These are phyloP conservation scores for Proctacanthus coquilletti DNA, from an alignment of 1,140 invertebrate genomes.

Conservation along the genomic window DNA sequence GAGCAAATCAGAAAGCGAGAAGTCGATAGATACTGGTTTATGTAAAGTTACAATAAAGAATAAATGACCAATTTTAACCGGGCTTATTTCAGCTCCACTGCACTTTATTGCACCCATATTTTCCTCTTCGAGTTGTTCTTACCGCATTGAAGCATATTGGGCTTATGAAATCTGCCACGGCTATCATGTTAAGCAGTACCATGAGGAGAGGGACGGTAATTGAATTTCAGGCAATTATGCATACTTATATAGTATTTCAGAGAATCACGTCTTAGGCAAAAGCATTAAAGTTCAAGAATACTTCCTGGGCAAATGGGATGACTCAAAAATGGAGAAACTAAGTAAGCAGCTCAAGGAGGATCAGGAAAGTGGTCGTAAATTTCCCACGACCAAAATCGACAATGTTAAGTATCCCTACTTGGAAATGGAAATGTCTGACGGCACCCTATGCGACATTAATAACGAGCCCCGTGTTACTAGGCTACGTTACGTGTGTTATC, in stretches of 20 bases:
- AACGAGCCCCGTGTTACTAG: conserved; percentile 61
- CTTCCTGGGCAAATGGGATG: conserved; percentile 58
- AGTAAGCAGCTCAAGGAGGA: conserved; percentile 31
- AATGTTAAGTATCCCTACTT: conserved; percentile 70
- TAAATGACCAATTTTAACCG: background rate
- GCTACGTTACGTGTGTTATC: conserved; percentile 73
- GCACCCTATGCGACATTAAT: conserved; percentile 85
- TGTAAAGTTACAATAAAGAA: background rate
- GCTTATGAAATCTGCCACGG: conserved; percentile 96
- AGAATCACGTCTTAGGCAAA: conserved; percentile 34
- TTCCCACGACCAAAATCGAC: conserved; percentile 63
- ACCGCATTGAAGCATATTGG: conserved; percentile 88
- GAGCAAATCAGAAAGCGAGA: background rate
- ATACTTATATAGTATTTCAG: background rate
- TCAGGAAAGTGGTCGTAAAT: conserved; percentile 28
- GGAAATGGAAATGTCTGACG: conserved; percentile 61
- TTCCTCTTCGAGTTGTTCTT: conserved; percentile 59
- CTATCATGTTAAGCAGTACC: conserved; percentile 77
- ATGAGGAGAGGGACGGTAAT: conserved; percentile 76
- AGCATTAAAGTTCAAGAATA: conserved; percentile 68
- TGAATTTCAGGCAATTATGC: background rate
- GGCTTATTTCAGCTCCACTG: conserved; percentile 39
- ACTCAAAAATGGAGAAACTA: conserved; percentile 40
- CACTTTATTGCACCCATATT: conserved; percentile 63
- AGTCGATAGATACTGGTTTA: background rate